Evolutionary conservation across 2,888 invertebrate species (phyloP).

Genomic region (Baccha elongata): DNA sequence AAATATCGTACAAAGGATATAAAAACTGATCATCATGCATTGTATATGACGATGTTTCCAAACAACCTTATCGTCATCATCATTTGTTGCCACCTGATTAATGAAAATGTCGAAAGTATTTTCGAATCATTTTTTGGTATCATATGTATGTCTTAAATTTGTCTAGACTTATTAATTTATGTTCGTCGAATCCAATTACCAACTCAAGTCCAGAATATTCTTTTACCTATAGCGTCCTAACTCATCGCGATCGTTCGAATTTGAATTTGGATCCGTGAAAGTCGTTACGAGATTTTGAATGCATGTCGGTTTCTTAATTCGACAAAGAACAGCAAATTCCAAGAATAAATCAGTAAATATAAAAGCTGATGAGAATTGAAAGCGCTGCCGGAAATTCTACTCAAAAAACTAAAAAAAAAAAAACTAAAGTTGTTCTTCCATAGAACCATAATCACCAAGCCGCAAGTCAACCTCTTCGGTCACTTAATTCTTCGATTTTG

Average conservation of each 20-base stretch:
- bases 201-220: neutral
- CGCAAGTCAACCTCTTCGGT: constrained; percentile 3
- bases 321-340: constrained; percentile 57
- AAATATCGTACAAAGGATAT: too few relatives aligned
- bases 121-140: too few relatives aligned
- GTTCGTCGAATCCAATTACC: neutral
- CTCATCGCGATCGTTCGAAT: constrained; percentile 3
- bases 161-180: neutral
- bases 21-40: too few relatives aligned
- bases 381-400: constrained; percentile 66
- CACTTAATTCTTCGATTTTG: constrained; percentile 21
- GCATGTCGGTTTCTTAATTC: constrained; percentile 25
- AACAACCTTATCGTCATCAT: too few relatives aligned
- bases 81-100: too few relatives aligned
- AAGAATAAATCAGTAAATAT: constrained; percentile 48
- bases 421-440: constrained; percentile 31
- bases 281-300: constrained; percentile 42
- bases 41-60: too few relatives aligned
- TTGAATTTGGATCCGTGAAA: constrained; percentile 28
- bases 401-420: constrained; percentile 28
- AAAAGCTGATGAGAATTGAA: constrained; percentile 46
- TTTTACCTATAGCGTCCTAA: neutral
- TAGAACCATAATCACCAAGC: constrained; percentile 26
- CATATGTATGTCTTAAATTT: neutral
- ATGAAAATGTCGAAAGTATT: too few relatives aligned